Evolutionary conservation across 2,797 vertebrate genomes (phyloP), one percentile per base, ranked within the genome.

Genomic region (Peromyscus aztecus): DNA sequence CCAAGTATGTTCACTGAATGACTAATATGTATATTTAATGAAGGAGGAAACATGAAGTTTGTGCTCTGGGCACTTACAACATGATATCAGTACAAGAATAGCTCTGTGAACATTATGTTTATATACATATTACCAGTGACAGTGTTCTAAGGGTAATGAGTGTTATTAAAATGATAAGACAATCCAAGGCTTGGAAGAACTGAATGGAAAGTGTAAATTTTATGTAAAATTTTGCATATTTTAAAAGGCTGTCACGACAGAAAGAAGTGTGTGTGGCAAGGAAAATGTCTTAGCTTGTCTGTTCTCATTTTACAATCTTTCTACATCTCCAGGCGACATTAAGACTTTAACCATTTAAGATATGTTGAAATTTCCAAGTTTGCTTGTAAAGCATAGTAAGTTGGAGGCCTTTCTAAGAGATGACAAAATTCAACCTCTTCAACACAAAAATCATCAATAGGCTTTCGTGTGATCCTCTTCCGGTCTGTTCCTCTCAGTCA

Each of bases 191-290:
- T 97, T 86, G 73, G 76, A 96, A 90, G 90, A 1, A 55, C 89
- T 91, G 92, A 46, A 34, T 67, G 85, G 92, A 97, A 97, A 96
- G 93, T 93, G 16, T 92, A 91, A 96, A 19, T 65, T 97, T 83
- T 96, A 40, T 90, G 43, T 86, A 80, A 95, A 59, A n/a, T 23
- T 97, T 85, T 89, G 75, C 81, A 91, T 49, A 43, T 84, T 95
- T 94, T 95, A 40, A 90, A 96, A 61, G 88, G 37, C 29, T 34
- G 77, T 2, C 34, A 94, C 85, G 84, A 46, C 80, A 94, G 57
- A 71, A 92, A 90, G 21, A 16, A 71, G 24, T 88, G n/a, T 89
- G 37, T 90, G 59, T 83, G 55, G 55, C 77, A 94, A 91, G 34
- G 73, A 92, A 80, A 94, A 91, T 76, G 27, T 91, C 75, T 7